A percentile compares a stretch with the other conserved stretches of the same genome.
phyloP scores from a whole-genome alignment of 2,888 invertebrate genomes.

The Acrobasis repandana region DNA sequence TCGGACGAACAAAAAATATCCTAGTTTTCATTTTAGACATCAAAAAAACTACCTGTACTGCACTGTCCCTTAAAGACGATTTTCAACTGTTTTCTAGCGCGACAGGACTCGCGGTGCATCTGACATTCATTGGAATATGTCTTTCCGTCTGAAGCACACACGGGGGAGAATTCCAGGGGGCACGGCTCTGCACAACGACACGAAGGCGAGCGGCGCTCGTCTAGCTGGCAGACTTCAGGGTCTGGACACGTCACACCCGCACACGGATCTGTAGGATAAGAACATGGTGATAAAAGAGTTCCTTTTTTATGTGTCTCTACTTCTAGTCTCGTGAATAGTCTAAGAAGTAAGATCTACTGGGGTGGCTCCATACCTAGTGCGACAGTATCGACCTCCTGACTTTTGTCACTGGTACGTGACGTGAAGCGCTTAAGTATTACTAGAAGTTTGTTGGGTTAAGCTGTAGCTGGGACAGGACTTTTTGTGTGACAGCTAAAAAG shows the following conservation, averaged over 20 bases:
- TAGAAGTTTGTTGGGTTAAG: no score
- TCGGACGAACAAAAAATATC: no score
- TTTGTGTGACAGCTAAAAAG: neutral
- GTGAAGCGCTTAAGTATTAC: no score
- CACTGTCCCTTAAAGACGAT: slow-evolving; percentile 93
- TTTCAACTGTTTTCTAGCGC: slow-evolving; percentile 87
- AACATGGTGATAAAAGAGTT: neutral
- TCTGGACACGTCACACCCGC: slow-evolving; percentile 89
- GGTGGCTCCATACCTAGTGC: no score
- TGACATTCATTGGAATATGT: slow-evolving; percentile 93
- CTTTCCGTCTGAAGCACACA: slow-evolving; percentile 91
- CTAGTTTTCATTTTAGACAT: no score
- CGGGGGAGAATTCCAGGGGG: slow-evolving; percentile 89
- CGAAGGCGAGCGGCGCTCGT: slow-evolving; percentile 88
- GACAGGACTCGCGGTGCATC: slow-evolving; percentile 91
- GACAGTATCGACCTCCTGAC: no score
- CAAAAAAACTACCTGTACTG: slow-evolving; percentile 84
- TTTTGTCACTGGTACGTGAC: no score
- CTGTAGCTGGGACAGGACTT: neutral
- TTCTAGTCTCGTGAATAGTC: no score
- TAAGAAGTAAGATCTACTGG: no score
- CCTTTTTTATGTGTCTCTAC: no score
- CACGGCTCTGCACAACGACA: slow-evolving; percentile 92
- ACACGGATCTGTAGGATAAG: slow-evolving; percentile 89
- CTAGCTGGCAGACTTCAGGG: slow-evolving; percentile 93